phyloP scores from a whole-genome alignment of 2,797 vertebrate genomes.

The Phataginus tricuspis region DNA sequence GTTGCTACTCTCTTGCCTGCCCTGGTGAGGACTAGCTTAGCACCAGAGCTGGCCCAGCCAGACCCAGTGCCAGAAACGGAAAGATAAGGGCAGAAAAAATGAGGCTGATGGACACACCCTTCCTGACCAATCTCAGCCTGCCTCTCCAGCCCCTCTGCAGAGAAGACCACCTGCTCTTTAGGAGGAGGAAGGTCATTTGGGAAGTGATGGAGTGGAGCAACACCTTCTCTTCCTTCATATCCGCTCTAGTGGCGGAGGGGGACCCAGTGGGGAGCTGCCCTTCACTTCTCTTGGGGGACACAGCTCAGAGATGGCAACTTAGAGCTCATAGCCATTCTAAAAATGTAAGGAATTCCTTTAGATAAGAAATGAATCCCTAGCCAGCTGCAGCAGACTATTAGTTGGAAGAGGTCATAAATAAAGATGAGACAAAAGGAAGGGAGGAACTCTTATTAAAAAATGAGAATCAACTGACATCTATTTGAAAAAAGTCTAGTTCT shows the following conservation, averaged over 20 bases:
- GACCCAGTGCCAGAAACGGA: neutral
- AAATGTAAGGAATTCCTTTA: constrained; percentile 37
- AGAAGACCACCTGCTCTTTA: neutral
- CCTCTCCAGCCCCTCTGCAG: neutral
- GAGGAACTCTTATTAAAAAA: constrained; percentile 22
- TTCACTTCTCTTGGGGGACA: neutral
- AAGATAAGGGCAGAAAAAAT: neutral
- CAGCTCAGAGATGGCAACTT: neutral
- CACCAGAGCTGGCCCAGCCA: neutral
- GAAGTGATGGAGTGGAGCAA: neutral
- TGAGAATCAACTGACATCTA: constrained; percentile 63
- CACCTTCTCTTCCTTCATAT: neutral
- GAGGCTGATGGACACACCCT: neutral
- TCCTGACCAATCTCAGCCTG: neutral
- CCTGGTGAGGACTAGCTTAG: neutral
- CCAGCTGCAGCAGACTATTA: neutral
- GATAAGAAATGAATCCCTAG: neutral
- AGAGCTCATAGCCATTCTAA: constrained; percentile 31
- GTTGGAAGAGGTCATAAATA: constrained; percentile 38
- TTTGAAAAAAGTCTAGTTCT: constrained; percentile 70
- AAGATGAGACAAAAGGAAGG: constrained; percentile 11
- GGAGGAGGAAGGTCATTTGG: neutral
- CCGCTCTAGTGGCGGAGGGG: neutral
- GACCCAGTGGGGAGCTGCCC: neutral
- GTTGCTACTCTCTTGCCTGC: neutral